Conservation (phyloP, 2,113 vertebrate genomes). For the Ceuthmochares aereus region DNA sequence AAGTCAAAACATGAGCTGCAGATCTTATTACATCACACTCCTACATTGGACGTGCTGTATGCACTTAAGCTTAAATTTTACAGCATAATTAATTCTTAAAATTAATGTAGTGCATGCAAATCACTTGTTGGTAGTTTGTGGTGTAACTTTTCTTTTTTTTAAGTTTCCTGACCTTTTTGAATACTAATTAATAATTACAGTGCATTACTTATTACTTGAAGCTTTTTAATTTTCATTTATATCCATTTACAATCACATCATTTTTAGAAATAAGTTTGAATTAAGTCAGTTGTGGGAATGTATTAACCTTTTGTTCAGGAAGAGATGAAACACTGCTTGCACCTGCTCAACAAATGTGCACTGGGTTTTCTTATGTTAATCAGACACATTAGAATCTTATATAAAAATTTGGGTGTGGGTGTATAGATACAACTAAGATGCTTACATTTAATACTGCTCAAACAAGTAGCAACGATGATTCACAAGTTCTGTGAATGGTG, state of each 20-base stretch:
- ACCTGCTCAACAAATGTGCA: slow-evolving; percentile 43
- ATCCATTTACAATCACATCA: background rate
- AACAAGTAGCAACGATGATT: slow-evolving; percentile 44
- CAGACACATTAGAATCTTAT: slow-evolving; percentile 50
- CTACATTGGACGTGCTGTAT: background rate
- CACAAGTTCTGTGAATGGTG: slow-evolving; percentile 3
- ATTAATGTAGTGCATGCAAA: background rate
- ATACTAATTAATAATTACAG: background rate
- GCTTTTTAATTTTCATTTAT: slow-evolving; percentile 1
- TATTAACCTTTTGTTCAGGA: slow-evolving; percentile 62
- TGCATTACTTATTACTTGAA: background rate
- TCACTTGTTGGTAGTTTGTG: background rate
- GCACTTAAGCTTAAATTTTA: slow-evolving; percentile 1
- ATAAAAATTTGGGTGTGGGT: slow-evolving; percentile 55
- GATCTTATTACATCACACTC: background rate
- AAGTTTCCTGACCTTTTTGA: background rate
- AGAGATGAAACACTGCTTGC: slow-evolving; percentile 54
- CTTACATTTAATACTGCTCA: slow-evolving; percentile 46
- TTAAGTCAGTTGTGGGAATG: slow-evolving; percentile 41
- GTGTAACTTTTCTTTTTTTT: background rate
- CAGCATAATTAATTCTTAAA: background rate
- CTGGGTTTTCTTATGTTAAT: slow-evolving; percentile 65
- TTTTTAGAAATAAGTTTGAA: slow-evolving; percentile 2
- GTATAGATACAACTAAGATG: slow-evolving; percentile 48
- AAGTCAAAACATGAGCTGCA: background rate